Percentiles rank a stretch among this genome's conserved stretches.
Conservation (phyloP, 2,797 vertebrate genomes). For the Pangasius macronema region DNA sequence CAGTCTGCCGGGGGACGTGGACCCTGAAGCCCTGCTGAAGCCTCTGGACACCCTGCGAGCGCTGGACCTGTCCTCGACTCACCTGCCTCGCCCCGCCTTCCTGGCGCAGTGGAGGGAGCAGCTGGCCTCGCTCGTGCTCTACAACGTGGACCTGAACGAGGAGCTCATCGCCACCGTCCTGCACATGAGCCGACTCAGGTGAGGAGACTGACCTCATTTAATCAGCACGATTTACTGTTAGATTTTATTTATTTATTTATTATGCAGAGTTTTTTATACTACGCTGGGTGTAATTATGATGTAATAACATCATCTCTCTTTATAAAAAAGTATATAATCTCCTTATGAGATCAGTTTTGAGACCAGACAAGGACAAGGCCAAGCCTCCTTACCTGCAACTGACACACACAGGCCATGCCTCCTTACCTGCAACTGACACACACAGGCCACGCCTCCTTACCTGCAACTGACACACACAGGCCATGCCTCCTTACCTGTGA, state of each 20-base stretch:
- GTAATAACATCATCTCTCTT: not conserved
- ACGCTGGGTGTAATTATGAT: not conserved
- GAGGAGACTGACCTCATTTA: not conserved
- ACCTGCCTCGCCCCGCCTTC: conserved; percentile 84
- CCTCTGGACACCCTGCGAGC: conserved; percentile 84
- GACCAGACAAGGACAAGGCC: not conserved
- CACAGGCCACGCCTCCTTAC: no score
- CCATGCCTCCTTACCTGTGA: no score
- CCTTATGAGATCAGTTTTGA: not conserved
- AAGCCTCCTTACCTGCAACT: not conserved
- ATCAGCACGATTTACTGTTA: not conserved
- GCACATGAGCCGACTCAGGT: conserved; percentile 90
- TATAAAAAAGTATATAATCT: not conserved
- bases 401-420: no score
- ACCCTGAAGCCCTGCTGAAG: conserved; percentile 84
- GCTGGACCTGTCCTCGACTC: conserved; percentile 88
- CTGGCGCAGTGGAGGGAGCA: conserved; percentile 91
- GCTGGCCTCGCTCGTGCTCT: conserved; percentile 91
- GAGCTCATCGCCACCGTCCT: conserved; percentile 86
- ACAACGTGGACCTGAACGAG: conserved; percentile 93
- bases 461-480: no score
- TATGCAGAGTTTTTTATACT: not conserved
- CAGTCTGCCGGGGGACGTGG: conserved; percentile 83
- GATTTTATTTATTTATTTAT: not conserved
- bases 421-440: no score